Evolutionary conservation across 2,797 vertebrate genomes (phyloP), one percentile per base, ranked within the genome.

Genomic region (Parotocinclus haroldoi): DNA sequence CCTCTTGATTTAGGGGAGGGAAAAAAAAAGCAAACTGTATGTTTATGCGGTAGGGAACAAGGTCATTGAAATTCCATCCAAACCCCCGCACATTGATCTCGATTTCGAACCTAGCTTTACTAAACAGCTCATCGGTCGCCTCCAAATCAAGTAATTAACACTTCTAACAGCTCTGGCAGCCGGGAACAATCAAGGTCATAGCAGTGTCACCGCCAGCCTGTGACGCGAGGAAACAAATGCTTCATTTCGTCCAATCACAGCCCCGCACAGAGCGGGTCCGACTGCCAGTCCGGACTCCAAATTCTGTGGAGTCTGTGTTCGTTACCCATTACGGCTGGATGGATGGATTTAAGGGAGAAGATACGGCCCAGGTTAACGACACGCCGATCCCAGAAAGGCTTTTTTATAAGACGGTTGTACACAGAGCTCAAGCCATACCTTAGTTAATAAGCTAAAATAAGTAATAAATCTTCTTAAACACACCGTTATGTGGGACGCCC

Each of bases 81-180:
- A 80, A 71, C 78, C 74, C 76, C 0, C 16, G 68, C 83, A 81
- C 85, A 86, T 82, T 85, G 85, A 88, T 88, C 85, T 85, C 73
- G 71, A 80, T 88, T 89, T 83, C 82, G 78, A 63, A 62, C 73
- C 59, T 69, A 79, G 83, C 82, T 85, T 85, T 76, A 76, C 84
- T 86, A 89, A 90, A 87, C 88, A 89, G 78, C 72, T 80, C 82
- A 81, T 76, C 77, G 74, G 69, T 70, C 13, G 83, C 83, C 83
- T 88, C 86, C 87, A 89, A 89, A 89, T 89, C 82, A 85, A 79
- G 83, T 84, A 83, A 88, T 89, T 88, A 89, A 87, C 81, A 88
- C 84, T 83, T 75, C 83, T 83, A 86, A 86, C 86, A 78, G 81
- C 76, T 76, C 65, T 56, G 17, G 80, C 71, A 81, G 55, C 70